Evolutionary conservation across 1,140 invertebrate species (phyloP), one percentile per base, ranked within the genome.

Genomic region (Gonioctena quinquepunctata): DNA sequence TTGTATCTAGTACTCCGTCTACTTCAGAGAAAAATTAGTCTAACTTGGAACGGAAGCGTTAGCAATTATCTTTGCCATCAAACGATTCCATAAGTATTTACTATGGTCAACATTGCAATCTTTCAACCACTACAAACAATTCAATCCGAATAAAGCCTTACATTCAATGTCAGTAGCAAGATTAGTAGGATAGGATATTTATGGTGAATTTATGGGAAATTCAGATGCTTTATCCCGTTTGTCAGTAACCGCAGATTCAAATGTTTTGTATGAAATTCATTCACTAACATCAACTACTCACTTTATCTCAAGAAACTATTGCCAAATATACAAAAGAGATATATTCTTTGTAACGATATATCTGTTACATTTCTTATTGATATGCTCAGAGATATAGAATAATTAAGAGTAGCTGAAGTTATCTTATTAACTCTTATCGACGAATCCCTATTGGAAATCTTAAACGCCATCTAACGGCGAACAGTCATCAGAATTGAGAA

Each of bases 1-100:
- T 81, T 72, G 82, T 79, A 18, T 77, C 73, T 5, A 54, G 71
- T 42, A 71, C 74, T 19, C 57, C 73, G 52, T 66, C 61, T 8
- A 3, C 23, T 48, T 19, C 61, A n/a, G 66, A 80, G 33, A 42
- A 67, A 68, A 76, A 75, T 42, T 77, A 75, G 48, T 70, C 65
- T 16, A 62, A 77, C 3, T 33, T 76, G 48, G 72, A 77, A 68
- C 71, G 72, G 73, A 77, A 66, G 66, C 63, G 1, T 64, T 78
- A 25, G 71, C 74, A 11, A 75, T 74, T 52, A 65, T 73, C 23
- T 77, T 77, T 61, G 73, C 19, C 16, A 11, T 79, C 16, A 70
- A 69, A 54, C 71, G 71, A 62, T 76, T 76, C 57, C 66, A 74
- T 54, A 75, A 74, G 65, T 74, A 54, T 68, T 18, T 76, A 23